phyloP scores from a whole-genome alignment of 2,888 invertebrate species.

The Nasonia oneida region DNA sequence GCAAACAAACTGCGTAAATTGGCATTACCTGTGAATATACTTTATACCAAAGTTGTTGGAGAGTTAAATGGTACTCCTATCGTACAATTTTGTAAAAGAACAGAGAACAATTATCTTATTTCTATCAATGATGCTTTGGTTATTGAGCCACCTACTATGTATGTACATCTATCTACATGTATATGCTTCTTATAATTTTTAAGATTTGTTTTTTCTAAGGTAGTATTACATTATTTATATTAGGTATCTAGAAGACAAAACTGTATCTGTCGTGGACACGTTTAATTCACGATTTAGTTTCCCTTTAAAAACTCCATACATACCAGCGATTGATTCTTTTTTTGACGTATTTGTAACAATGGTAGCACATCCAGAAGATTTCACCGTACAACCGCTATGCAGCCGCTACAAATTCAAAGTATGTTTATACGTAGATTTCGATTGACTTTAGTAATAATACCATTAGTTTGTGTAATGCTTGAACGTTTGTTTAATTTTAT shows the following conservation, averaged over 20 bases:
- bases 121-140: conserved; percentile 86
- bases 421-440: background rate
- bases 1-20: conserved; percentile 60
- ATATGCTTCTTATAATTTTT: background rate
- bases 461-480: background rate
- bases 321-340: conserved; percentile 79
- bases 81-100: conserved; percentile 86
- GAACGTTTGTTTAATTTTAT: background rate
- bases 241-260: background rate
- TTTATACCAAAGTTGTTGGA: conserved; percentile 80
- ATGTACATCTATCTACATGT: conserved; percentile 65
- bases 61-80: conserved; percentile 72
- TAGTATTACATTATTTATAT: background rate
- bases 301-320: conserved; percentile 16
- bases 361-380: conserved; percentile 89
- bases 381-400: conserved; percentile 80
- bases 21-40: conserved; percentile 75
- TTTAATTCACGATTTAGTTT: conserved; percentile 79
- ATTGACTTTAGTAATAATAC: background rate
- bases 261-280: background rate
- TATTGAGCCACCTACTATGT: conserved; percentile 82
- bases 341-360: conserved; percentile 87
- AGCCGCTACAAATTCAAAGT: conserved; percentile 61
- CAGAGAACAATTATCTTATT: conserved; percentile 82
- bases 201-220: background rate